phyloP scores from a whole-genome alignment of 2,797 vertebrate species.

The Miichthys miiuy region DNA sequence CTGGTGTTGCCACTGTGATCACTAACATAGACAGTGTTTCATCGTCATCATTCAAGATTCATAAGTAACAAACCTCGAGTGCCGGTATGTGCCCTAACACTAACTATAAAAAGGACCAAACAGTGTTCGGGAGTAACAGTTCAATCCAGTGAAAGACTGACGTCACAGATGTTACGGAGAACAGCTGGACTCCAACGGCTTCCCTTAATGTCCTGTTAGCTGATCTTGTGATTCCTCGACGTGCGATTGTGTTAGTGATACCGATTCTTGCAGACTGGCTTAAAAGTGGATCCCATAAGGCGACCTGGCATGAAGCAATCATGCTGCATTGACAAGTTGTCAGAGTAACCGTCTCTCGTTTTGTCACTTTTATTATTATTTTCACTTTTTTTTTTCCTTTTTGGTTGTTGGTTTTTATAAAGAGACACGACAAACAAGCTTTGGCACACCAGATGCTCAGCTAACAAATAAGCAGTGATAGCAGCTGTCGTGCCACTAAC shows the following conservation, averaged over 20 bases:
- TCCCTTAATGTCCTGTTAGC: conserved; percentile 32
- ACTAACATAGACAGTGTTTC: conserved; percentile 47
- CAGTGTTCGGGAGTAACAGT: conserved; percentile 26
- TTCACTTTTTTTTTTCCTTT: neutral
- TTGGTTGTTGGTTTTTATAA: conserved; percentile 13
- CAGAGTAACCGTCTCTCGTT: neutral
- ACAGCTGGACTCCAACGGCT: conserved; percentile 32
- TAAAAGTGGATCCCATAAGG: conserved; percentile 19
- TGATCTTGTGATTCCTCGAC: conserved; percentile 21
- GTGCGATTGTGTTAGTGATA: conserved; percentile 18
- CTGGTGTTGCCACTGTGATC: conserved; percentile 61
- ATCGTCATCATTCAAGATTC: conserved; percentile 43
- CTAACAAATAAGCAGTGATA: conserved; percentile 33
- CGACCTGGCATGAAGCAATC: conserved; percentile 29
- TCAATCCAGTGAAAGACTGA: conserved; percentile 17
- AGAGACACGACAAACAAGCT: conserved; percentile 41
- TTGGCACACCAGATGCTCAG: conserved; percentile 66
- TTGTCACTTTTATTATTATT: neutral
- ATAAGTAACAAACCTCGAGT: conserved; percentile 34
- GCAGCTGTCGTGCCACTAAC: conserved; percentile 38
- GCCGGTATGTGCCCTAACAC: conserved; percentile 16
- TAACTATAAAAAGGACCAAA: conserved; percentile 15
- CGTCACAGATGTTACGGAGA: conserved; percentile 3
- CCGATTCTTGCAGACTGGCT: conserved; percentile 32
- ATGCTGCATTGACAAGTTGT: conserved; percentile 25